phyloP scores from a whole-genome alignment of 2,113 vertebrate genomes.

The Loxodonta africana region DNA sequence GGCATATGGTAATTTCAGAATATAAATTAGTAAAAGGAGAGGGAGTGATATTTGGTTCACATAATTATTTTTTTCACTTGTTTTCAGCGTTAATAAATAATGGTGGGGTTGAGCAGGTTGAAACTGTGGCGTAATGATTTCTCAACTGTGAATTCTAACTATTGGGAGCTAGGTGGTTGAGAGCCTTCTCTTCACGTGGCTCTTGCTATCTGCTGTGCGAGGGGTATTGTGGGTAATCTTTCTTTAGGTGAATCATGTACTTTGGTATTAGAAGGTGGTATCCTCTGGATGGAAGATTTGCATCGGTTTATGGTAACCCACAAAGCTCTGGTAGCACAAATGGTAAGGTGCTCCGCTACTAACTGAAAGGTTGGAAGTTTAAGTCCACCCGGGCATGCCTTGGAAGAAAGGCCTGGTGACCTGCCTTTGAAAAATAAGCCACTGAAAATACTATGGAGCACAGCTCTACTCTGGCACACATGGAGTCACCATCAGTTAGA shows the following conservation, averaged over 20 bases:
- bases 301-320: background rate
- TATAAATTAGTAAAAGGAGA: background rate
- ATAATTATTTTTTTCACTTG: background rate
- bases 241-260: background rate
- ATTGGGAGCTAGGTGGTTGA: background rate
- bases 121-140: background rate
- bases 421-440: background rate
- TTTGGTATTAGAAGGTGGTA: background rate
- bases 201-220: background rate
- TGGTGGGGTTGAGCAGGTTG: background rate
- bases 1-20: background rate
- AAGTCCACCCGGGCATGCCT: background rate
- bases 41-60: background rate
- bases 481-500: background rate
- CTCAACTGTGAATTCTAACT: background rate
- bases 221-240: background rate
- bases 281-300: background rate
- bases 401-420: background rate
- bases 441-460: background rate
- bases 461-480: background rate
- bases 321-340: background rate
- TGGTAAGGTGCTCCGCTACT: background rate
- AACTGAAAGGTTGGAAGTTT: background rate
- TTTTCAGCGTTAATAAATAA: background rate
- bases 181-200: background rate